Evolutionary conservation across 2,888 invertebrate species (phyloP), one percentile per base, ranked within the genome.

Genomic region (Parnassius apollo): DNA sequence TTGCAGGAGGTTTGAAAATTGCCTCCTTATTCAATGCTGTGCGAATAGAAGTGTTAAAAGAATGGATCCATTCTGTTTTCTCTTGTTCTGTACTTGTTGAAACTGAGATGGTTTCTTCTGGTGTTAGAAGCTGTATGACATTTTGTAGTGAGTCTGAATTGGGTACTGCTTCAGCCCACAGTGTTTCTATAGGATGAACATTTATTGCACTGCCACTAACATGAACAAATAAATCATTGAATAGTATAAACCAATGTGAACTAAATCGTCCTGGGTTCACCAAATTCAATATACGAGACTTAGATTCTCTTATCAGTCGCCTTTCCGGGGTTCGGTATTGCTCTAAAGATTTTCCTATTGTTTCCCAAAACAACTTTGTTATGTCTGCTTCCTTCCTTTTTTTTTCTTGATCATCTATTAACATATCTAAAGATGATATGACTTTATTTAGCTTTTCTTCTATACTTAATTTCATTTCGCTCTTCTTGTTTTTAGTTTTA

Each of bases 181-280:
- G 81, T 0, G 96, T 95, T 66, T 93, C 93, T 67, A 97, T 87
- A 9, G 95, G 94, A 83, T 96, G 95, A 0, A 93, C 82, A 63
- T 92, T 93, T 59, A 94, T 93, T 1, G 94, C 93, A 42, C 95
- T 94, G 48, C 95, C 95, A 74, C 93, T 93, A 42, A 95, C 89
- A 76, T 97, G 96, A 62, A 97, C 93, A 67, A 98, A 95, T 61
- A 95, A 89, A 82, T 98, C 97, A 62, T 95, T 96, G 75, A 98
- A 94, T 57, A 98, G 88, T 69, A 97, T 93, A 75, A 98, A 96
- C 92, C 95, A 95, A 75, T 96, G 96, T 0, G 94, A 94, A 4
- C 95, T 94, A 81, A 97, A 96, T 67, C 96, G 92, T 25, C 95
- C 94, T 42, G 94, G 94, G 75, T 95, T 94, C 3, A 93, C 91